Conservation (phyloP, 2,888 invertebrate genomes). For the Beris morrisii region DNA sequence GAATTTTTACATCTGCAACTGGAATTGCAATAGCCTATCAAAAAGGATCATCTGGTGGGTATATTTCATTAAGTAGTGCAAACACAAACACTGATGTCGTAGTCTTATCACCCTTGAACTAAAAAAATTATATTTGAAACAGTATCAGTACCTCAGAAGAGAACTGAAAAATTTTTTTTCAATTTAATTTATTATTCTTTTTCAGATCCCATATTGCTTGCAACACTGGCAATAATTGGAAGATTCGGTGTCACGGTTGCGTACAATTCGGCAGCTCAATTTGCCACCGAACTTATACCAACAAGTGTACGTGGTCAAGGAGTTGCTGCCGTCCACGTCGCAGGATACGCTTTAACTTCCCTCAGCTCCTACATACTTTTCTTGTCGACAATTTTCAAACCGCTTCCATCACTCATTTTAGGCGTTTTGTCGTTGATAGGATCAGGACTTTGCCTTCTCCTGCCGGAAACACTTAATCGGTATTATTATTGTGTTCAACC, state of each 20-base stretch:
- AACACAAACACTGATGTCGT: no score
- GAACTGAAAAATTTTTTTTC: not conserved
- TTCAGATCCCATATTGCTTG: constrained; percentile 47
- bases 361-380: constrained; percentile 62
- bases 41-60: constrained; percentile 9
- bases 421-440: constrained; percentile 59
- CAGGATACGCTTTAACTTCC: constrained; percentile 63
- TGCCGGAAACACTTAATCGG: constrained; percentile 62
- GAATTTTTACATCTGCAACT: constrained; percentile 53
- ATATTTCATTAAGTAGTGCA: not conserved
- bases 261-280: constrained; percentile 62
- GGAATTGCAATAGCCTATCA: constrained; percentile 49
- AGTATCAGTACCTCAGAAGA: not conserved
- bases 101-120: no score
- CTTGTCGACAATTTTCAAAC: constrained; percentile 53
- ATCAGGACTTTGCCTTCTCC: constrained; percentile 59
- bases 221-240: constrained; percentile 55
- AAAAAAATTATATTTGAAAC: no score
- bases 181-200: not conserved
- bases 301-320: constrained; percentile 61
- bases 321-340: constrained; percentile 60
- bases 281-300: constrained; percentile 62
- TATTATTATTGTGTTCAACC: constrained; percentile 5
- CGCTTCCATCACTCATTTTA: constrained; percentile 60
- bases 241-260: constrained; percentile 60